Base-by-base conservation (phyloP, 2,888 invertebrate genomes). In the Acrocyrtus sp. region DNA sequence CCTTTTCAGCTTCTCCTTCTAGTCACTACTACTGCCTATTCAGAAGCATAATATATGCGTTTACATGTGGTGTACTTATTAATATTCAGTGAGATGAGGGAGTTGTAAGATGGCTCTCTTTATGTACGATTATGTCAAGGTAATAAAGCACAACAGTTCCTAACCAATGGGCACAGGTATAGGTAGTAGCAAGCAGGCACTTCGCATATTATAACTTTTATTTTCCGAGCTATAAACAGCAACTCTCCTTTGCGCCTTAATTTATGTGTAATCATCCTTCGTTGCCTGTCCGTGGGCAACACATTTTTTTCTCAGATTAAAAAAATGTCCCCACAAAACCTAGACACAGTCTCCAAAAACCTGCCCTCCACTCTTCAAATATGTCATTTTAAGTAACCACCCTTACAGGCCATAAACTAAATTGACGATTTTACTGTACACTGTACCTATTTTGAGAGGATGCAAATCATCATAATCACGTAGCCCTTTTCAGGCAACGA, bases 301-400 rank as follows among this genome's bases (percentile, higher is more conserved):
- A 56, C 27, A 63, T 22, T 45, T 29, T 60, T 39, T 41, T 50
- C 29, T 53, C 53, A 21, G 3, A 29, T 26, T 29, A 22, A 24
- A 4, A 39, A 60, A 47, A 43, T 60, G 60, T 60, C 60, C 48
- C 60, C 47, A 47, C n/a, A n/a, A n/a, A n/a, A n/a, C n/a, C n/a
- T n/a, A n/a, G n/a, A n/a, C n/a, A n/a, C 47, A 19, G 47, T 53
- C 61, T 68, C 68, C 47, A 61, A 65, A 65, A 61, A 68, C 26
- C 24, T 48, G 60, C 68, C 53, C 60, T 50, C 43, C 45, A 61
- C 61, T 60, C 68, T 45, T 48, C 69, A 62, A 60, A 58, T 53
- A 68, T 69, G 69, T 69, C 69, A 69, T 57, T 69, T 58, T 50
- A 26, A 62, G 69, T 45, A 50, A 62, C 62, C 69, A 62, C 69